phyloP scores from a whole-genome alignment of 2,888 invertebrate genomes.

The Imbricaverruca yamaguchii region DNA sequence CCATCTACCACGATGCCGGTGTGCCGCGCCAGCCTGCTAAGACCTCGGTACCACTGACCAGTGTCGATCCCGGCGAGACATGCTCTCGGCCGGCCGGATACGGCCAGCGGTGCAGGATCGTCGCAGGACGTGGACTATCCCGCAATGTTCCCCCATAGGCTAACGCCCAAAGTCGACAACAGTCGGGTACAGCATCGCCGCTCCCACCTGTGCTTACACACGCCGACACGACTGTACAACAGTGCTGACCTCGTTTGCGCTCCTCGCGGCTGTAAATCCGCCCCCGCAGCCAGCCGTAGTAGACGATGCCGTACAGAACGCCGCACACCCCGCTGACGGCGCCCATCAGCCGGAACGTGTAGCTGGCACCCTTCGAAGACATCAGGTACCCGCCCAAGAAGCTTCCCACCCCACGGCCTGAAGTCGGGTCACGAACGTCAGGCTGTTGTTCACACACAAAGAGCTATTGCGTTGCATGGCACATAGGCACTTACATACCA shows the following conservation, averaged over 20 bases:
- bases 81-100: too few species aligned
- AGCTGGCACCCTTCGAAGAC: neutral
- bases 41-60: too few species aligned
- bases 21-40: too few species aligned
- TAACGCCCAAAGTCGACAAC: too few species aligned
- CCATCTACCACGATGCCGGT: too few species aligned
- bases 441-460: neutral
- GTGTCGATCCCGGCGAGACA: neutral
- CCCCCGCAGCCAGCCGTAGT: conserved; percentile 20
- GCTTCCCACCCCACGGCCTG: conserved; percentile 27
- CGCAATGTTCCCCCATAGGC: too few species aligned
- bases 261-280: neutral
- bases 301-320: conserved; percentile 25
- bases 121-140: too few species aligned
- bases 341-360: neutral
- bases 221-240: too few species aligned
- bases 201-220: too few species aligned
- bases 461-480: neutral
- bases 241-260: neutral
- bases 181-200: too few species aligned
- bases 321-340: conserved; percentile 23
- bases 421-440: neutral
- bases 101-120: too few species aligned
- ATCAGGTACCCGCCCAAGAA: conserved; percentile 20
- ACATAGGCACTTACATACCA: neutral